Conservation (phyloP, 2,797 vertebrate genomes). For the Acridotheres tristis region DNA sequence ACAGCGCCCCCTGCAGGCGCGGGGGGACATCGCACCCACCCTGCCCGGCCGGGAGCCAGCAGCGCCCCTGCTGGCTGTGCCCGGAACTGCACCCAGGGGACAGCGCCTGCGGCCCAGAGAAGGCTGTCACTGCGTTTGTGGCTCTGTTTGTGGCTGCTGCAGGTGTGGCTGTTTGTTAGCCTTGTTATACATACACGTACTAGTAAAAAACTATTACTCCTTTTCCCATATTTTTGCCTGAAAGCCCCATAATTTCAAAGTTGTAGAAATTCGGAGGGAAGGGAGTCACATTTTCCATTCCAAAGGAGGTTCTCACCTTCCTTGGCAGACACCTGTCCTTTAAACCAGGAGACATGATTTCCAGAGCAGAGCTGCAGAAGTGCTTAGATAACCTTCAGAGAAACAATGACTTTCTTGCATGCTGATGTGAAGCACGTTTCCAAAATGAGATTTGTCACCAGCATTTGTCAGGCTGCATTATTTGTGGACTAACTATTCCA, state of each 20-base stretch:
- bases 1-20: neutral
- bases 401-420: neutral
- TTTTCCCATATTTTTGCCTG: neutral
- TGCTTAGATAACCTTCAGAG: neutral
- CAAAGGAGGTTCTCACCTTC: accelerated
- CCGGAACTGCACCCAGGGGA: accelerated
- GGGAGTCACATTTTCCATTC: neutral
- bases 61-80: neutral
- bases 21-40: accelerated
- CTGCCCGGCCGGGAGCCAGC: neutral
- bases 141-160: accelerated
- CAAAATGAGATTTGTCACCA: neutral
- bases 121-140: accelerated
- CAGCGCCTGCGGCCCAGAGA: accelerated
- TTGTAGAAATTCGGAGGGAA: neutral
- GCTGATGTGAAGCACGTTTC: neutral
- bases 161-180: accelerated
- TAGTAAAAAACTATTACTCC: accelerated
- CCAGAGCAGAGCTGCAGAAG: neutral
- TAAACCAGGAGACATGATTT: neutral
- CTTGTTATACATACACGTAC: accelerated
- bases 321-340: neutral
- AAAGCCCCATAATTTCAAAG: accelerated
- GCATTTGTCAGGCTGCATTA: neutral
- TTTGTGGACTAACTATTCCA: slow-evolving; percentile 16